Evolutionary conservation across 2,888 invertebrate genomes (phyloP).

Genomic region (Oligia strigilis): DNA sequence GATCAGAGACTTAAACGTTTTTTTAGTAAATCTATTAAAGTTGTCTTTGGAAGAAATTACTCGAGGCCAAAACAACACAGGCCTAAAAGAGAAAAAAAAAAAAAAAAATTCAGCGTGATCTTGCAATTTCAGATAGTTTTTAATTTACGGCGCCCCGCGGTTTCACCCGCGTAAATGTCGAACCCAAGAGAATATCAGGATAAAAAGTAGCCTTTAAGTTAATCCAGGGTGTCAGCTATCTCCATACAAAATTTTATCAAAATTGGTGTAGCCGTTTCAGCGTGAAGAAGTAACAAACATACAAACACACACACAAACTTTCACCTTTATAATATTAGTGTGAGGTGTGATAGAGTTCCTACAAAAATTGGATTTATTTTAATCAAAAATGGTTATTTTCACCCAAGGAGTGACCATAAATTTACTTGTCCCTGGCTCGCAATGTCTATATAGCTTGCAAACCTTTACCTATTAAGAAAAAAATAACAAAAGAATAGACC

Average conservation of each 20-base stretch:
- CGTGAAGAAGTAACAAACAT: no score
- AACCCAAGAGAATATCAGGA: no score
- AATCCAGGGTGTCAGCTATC: no score
- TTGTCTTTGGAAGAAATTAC: neutral
- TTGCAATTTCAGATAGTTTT: neutral
- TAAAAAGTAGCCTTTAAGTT: no score
- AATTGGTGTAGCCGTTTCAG: no score
- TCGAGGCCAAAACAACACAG: no score
- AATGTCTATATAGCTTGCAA: neutral
- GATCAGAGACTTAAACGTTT: neutral
- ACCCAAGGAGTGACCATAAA: neutral
- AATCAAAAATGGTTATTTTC: neutral
- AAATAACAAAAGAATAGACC: neutral
- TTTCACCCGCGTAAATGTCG: no score
- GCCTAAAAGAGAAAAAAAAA: neutral
- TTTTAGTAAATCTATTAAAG: neutral
- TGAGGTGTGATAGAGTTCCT: neutral
- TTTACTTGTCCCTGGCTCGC: neutral
- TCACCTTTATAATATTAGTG: no score
- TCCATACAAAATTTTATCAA: no score
- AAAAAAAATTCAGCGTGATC: no score
- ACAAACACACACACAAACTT: no score
- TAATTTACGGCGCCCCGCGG: neutral
- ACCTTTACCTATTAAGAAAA: neutral
- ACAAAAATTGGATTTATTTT: neutral